Evolutionary conservation across 2,888 invertebrate genomes (phyloP), one percentile per base, ranked within the genome.

Genomic region (Plagodis pulveraria): DNA sequence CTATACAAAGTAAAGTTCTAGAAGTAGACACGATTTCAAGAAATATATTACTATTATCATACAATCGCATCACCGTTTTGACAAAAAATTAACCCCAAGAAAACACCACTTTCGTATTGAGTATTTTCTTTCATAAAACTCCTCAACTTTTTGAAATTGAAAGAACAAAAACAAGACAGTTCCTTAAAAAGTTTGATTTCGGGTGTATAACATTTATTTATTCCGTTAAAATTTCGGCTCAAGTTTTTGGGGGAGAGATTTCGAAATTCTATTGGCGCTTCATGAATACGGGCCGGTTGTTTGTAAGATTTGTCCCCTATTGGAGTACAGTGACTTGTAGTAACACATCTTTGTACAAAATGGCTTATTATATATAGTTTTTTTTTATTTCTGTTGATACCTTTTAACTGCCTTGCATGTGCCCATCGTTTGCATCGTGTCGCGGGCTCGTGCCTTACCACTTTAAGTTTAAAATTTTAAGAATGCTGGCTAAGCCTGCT

Each of bases 251-350:
- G 58, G 64, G 62, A 59, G 58, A 70, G 65, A 72, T 72, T 71
- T 56, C 58, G 48, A 72, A 73, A 74, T 71, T 69, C 62, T 63
- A 72, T 74, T 70, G 59, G 66, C 67, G 69, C 53, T 59, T 69
- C 52, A 57, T 62, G 70, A 75, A 74, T 74, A 73, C 66, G 51
- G 46, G 22, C 63, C 74, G 63, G 70, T 74, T 72, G 62, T 69
- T 72, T 64, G 62, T 53, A 52, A 58, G 62, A 66, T 42, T 10
- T 56, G 57, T 46, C 10, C 63, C 6, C 22, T 22, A 11, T 46
- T 11, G 46, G 46, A 52, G 32, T 53, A 45, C 11, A 52, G 36
- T 5, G 12, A 0, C 9, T 7, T 8, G 0, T 38, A 52, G 52
- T 52, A 52, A 36, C 22, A 8, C 44, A 52, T 7, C 45, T 52